Conservation (phyloP, 1,140 invertebrate species). For the Maconellicoccus hirsutus region DNA sequence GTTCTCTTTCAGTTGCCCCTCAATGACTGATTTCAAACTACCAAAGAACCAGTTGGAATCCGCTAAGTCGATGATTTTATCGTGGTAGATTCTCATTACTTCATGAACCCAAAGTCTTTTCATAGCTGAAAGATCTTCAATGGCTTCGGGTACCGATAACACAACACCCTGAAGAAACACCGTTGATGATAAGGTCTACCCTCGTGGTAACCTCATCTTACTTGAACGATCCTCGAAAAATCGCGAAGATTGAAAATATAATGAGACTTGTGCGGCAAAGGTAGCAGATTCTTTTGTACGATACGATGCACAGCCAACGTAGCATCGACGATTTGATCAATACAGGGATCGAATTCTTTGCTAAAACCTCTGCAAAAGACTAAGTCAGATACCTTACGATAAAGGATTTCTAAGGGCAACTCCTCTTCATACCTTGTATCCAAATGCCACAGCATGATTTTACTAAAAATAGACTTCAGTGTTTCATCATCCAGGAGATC, state of each 20-base stretch:
- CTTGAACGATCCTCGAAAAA: slow-evolving; percentile 84
- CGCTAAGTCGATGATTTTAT: slow-evolving; percentile 70
- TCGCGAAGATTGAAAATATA: slow-evolving; percentile 92
- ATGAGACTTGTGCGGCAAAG: slow-evolving; percentile 83
- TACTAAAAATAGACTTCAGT: slow-evolving; percentile 76
- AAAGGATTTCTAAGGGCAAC: not conserved
- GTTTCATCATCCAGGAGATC: slow-evolving; percentile 81
- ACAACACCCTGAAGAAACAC: slow-evolving; percentile 58
- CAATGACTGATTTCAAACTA: slow-evolving; percentile 36
- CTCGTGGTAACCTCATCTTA: slow-evolving; percentile 29
- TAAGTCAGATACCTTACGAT: not conserved
- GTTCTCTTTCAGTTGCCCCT: slow-evolving; percentile 39
- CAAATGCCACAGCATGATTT: slow-evolving; percentile 89
- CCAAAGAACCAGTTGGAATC: slow-evolving; percentile 75
- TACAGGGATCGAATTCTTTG: slow-evolving; percentile 87
- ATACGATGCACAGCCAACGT: slow-evolving; percentile 80
- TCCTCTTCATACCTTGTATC: slow-evolving; percentile 53
- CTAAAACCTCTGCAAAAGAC: slow-evolving; percentile 64
- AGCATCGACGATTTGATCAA: slow-evolving; percentile 74
- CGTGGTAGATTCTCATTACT: slow-evolving; percentile 83
- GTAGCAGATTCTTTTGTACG: slow-evolving; percentile 67
- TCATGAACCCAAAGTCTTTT: slow-evolving; percentile 92
- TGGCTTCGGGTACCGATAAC: slow-evolving; percentile 83
- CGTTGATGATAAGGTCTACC: not conserved
- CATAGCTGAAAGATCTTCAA: slow-evolving; percentile 73